Base-by-base conservation (phyloP, 2,797 vertebrate genomes). In the Limosa lapponica region DNA sequence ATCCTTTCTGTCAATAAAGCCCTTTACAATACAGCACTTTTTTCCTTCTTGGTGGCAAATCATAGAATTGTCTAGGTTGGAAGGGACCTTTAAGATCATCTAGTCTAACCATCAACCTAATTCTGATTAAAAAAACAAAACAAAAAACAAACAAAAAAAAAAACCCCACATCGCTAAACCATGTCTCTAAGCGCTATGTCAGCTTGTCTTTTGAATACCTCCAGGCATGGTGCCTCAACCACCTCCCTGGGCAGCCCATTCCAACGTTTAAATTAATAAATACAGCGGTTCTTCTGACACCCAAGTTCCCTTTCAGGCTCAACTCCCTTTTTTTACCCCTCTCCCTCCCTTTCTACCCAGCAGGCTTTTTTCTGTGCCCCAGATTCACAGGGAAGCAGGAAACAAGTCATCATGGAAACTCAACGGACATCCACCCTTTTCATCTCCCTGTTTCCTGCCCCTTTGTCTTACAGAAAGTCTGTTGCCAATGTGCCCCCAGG, bases 381-480 rank as follows among this genome's bases (percentile, higher is more conserved):
- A 62, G 10, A 93, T 94, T 78, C 18, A 30, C 41, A 37, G 32
- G 48, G 41, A 70, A 87, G 30, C 19, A 69, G 69, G 41, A 83
- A 85, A 67, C 6, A 16, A 82, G 16, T 52, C 1, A 0, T 66
- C 11, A 16, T 66, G 62, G 75, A 86, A 80, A 91, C 30, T 58
- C 54, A 48, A 11, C 78, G 89, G 82, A 67, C 62, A 20, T 22
- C 64, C 24, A 57, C 30, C 32, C 59, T 87, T 95, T 81, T 96
- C 65, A 94, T 93, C 80, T 94, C 69, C 82, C 16, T 43, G 28
- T 57, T 95, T 97, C 82, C 91, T 95, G 77, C 58, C 23, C 25
- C 28, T 86, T 75, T 92, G 79, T 94, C 79, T 54, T 73, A 30
- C 36, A 67, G 92, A 91, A 90, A 93, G 43, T 55, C 27, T 79